Evolutionary conservation across 1,140 invertebrate genomes (phyloP), one percentile per base, ranked within the genome.

Genomic region (Hormaphis cornu): DNA sequence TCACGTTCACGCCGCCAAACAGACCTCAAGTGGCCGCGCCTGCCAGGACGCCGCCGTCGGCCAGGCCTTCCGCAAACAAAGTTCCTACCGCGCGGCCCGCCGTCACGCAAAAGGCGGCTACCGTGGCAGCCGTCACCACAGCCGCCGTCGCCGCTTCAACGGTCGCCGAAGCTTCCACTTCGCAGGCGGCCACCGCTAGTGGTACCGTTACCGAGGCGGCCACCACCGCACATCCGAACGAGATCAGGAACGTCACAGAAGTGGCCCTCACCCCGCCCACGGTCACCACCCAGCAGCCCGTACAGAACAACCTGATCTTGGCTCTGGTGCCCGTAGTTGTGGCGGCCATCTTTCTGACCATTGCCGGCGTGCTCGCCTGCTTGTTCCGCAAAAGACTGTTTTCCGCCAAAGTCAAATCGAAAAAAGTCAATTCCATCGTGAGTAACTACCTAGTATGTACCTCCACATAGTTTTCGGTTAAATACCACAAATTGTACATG

Each of bases 321-420:
- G 83, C 83, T 5, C 74, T 87, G 14, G 79, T 87, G 20, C 84
- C 85, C 0, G 77, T 87, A 22, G 76, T 81, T 8, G 77, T 87
- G 8, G 77, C 87, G 37, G 73, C 85, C 5, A 79, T 80, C 3
- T 77, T 83, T 16, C 63, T 76, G 18, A 50, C 71, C 0, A 30
- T 73, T 1, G 70, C 71, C 7, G 82, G 80, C 0, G 75, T 82
- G 16, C 77, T 83, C 1, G 80, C 79, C 1, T 79, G 83, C 70
- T 78, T 84, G 1, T 81, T 84, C 70, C 81, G 82, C 7, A 82
- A 81, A 66, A 85, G 80, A 75, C 78, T 81, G 35, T 86, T 80
- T 77, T 78, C 74, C 44, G 77, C 74, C 63, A 81, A 78, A 74
- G 78, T 77, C 72, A 85, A 82, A 40, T 77, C 79, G 1, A 73